These are phyloP conservation scores for Garra rufa DNA, from an alignment of 2,113 vertebrate species.

Conservation along the genomic window DNA sequence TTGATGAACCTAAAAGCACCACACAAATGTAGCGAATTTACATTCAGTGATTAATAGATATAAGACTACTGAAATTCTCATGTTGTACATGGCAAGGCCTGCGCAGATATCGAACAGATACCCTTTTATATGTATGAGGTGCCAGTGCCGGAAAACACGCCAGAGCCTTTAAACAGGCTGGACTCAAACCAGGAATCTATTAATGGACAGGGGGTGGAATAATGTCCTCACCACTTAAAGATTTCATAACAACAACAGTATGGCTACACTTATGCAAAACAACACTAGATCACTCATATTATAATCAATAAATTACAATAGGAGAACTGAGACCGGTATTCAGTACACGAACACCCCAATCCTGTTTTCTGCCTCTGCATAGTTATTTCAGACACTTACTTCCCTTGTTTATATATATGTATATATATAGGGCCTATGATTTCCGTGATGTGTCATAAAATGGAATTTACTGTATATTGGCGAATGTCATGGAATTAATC, in stretches of 20 bases:
- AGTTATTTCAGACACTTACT: neutral
- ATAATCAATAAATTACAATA: neutral
- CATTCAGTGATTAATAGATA: neutral
- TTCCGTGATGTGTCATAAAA: too few relatives aligned
- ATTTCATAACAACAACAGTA: constrained; percentile 2
- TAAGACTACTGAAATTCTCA: neutral
- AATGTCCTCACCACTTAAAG: neutral
- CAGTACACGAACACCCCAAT: neutral
- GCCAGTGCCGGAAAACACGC: neutral
- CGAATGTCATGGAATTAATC: too few relatives aligned
- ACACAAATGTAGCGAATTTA: neutral
- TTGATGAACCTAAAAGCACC: constrained; percentile 17
- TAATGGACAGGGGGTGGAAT: neutral
- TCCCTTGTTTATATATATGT: too few relatives aligned
- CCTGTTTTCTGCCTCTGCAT: neutral
- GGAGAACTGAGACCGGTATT: neutral
- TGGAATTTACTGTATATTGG: too few relatives aligned
- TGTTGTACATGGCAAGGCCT: constrained; percentile 16
- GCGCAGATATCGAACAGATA: neutral
- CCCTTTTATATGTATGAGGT: neutral
- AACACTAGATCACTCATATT: neutral
- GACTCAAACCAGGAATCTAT: neutral
- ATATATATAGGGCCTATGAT: too few relatives aligned
- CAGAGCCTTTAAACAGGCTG: constrained; percentile 7
- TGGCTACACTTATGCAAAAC: neutral